Conservation (phyloP, 2,113 vertebrate species). For the Anguilla japonica region DNA sequence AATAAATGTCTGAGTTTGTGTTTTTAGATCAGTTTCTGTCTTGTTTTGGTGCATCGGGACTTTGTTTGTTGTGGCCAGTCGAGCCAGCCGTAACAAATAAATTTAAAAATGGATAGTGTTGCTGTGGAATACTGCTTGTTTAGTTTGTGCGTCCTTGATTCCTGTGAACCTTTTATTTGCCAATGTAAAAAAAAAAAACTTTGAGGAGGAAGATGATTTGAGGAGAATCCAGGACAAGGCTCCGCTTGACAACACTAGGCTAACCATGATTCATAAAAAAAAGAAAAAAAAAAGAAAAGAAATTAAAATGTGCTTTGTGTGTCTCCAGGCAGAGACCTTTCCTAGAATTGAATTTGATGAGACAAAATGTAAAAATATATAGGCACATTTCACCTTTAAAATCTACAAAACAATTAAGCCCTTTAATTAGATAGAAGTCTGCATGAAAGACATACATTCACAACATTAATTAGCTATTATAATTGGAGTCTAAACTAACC, state of each 20-base stretch:
- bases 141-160: no score
- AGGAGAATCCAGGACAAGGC: no score
- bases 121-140: no score
- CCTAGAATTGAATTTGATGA: not conserved
- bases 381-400: not conserved
- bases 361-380: not conserved
- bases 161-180: no score
- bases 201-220: not conserved
- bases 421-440: not conserved
- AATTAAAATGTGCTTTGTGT: not conserved
- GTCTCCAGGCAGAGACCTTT: not conserved
- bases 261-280: not conserved
- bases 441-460: not conserved
- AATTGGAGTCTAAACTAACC: not conserved
- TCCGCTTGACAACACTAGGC: not conserved
- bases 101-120: not conserved
- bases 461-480: conserved; percentile 4
- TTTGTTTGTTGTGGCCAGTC: no score
- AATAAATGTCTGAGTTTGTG: no score
- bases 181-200: no score
- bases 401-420: not conserved
- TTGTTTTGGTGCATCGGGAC: no score
- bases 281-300: no score
- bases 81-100: no score
- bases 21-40: no score